Evolutionary conservation across 1,140 invertebrate genomes (phyloP).

Genomic region (Lepidurus arcticus): DNA sequence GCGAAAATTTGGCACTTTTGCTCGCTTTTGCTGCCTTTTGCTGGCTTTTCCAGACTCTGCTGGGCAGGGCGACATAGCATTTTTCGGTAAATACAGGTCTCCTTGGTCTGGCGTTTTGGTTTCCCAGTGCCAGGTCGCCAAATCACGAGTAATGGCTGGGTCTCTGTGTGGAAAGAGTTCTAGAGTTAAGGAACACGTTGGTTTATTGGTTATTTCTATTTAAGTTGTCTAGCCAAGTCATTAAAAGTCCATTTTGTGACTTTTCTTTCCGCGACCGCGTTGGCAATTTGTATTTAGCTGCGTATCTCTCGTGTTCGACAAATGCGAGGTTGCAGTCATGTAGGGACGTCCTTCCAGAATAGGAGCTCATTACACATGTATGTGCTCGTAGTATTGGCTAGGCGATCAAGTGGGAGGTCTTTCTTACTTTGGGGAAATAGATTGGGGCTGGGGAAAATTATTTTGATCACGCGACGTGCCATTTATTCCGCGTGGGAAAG

Average conservation of each 20-base stretch:
- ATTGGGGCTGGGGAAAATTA: background rate
- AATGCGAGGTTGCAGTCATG: background rate
- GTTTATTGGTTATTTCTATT: background rate
- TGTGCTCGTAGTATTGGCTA: conserved; percentile 13
- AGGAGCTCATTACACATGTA: background rate
- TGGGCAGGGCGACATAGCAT: background rate
- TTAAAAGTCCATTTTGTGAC: conserved; percentile 1
- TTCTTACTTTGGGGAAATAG: background rate
- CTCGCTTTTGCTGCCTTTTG: background rate
- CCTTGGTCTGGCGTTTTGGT: background rate
- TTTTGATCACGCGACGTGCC: conserved; percentile 8
- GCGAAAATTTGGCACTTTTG: conserved; percentile 14
- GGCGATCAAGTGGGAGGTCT: background rate
- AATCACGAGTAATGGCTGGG: background rate
- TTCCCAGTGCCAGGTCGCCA: background rate
- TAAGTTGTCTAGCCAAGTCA: background rate
- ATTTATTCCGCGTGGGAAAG: background rate
- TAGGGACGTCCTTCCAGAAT: background rate
- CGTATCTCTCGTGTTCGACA: background rate
- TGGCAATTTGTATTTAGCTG: background rate
- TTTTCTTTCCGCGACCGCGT: background rate
- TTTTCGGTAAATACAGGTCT: background rate
- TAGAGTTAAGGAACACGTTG: background rate
- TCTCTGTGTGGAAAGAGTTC: background rate
- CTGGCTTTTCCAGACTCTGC: no score